Base-by-base conservation (phyloP, 2,888 invertebrate genomes). In the Fabriciana adippe region DNA sequence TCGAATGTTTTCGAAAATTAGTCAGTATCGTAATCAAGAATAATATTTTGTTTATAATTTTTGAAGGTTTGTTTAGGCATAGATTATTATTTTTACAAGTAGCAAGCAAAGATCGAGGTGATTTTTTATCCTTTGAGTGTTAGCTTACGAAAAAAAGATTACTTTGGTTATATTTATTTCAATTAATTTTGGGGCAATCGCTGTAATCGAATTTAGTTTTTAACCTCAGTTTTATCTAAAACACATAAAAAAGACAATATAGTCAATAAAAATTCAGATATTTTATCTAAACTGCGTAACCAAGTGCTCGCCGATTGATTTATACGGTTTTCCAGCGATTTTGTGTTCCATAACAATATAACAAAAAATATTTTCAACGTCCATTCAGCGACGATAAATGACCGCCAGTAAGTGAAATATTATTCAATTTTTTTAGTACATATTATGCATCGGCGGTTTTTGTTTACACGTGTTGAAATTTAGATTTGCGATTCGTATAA, bases 311-410 rank as follows among this genome's bases (percentile, higher is more conserved):
- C 57, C 48, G 70, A 68, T 63, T 70, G 70, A 70, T 70, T 66
- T 63, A 68, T 68, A 51, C 48, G 56, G 48, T 66, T 50, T 59
- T 59, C 48, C 68, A 55, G 51, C 57, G 48, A 61, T 65, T 57
- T 62, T 70, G 65, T 68, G 57, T 68, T 65, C 60, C 51, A 67
- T 70, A 63, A 66, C 62, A 64, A 60, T 53, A 64, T 51, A 53
- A 54, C 57, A 65, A 71, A 31, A 67, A 66, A 64, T 64, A 60
- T 66, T 66, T 66, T 64, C 64, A 64, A 16, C 60, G 69, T 55
- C 67, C 53, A 21, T 60, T 26, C 55, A 50, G 18, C 51, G 60
- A 56, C 64, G 64, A 67, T 70, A 64, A 70, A 70, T 64, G 71
- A 63, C 41, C 47, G 61, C 21, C n/a, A 54, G 47, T 66, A 63